Evolutionary conservation across 2,113 vertebrate species (phyloP), one percentile per base, ranked within the genome.

Genomic region (Podocnemis expansa): DNA sequence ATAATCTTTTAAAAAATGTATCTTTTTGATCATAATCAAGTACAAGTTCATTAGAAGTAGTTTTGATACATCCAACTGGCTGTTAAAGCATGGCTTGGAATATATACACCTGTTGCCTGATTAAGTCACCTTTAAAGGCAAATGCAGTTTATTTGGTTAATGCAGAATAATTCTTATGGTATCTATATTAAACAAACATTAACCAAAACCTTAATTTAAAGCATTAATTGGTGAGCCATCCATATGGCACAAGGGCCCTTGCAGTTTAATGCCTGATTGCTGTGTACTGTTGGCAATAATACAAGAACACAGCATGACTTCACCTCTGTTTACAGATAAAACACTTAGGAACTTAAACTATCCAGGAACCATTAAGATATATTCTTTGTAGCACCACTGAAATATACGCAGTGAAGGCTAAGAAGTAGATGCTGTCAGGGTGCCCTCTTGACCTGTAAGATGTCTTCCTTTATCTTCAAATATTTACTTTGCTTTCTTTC

Each of bases 291-390:
- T 84, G 45, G 16, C 52, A 96, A 56, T 82, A 91, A 29, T 93
- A 51, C 78, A 88, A 45, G 75, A 73, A 89, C 43, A 31, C 25
- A 52, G 34, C 29, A 1, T 29, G 22, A 7, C 29, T 93, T 63
- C 41, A 27, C 56, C 51, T 70, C 41, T 60, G 24, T 58, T 78
- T 52, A 85, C 9, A 79, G 84, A 84, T 24, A 24, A 51, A 43
- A 34, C 0, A 0, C 29, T 84, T 54, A 80, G 49, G 56, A 82
- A 8, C 24, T 41, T 54, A 47, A 82, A 70, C 7, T 12, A 38
- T 1, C 1, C 3, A 1, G 27, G 25, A 34, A 1, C 54, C 24
- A 0, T 0, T 3, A 54, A 51, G 41, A 5, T 7, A 2, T 7
- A 19, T 47, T 60, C 29, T 81, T 80, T 78, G 10, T 27, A 17